Evolutionary conservation across 2,888 invertebrate species (phyloP).

Genomic region (Ophion slaviceki): DNA sequence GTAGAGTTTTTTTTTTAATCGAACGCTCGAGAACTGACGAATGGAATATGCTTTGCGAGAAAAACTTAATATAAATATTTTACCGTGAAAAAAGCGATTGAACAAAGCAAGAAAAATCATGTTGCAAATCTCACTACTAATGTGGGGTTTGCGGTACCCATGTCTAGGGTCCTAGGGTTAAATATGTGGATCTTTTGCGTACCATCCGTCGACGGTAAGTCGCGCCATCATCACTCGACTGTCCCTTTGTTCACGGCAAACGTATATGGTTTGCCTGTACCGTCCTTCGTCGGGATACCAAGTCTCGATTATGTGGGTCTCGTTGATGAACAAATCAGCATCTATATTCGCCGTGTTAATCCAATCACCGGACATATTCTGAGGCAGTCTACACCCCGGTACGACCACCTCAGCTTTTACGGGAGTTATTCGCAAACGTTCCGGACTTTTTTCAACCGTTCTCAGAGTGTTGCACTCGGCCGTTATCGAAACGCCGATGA

Average conservation of each 20-base stretch:
- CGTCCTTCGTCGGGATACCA: conserved; percentile 97
- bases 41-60: too few species aligned
- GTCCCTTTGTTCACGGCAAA: conserved; percentile 96
- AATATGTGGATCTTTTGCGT: conserved; percentile 65
- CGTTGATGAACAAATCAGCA: conserved; percentile 96
- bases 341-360: conserved; percentile 98
- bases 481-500: conserved; percentile 96
- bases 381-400: conserved; percentile 95
- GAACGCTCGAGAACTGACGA: too few species aligned
- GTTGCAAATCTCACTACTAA: too few species aligned
- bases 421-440: conserved; percentile 93
- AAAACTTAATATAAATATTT: too few species aligned
- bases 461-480: conserved; percentile 96
- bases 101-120: too few species aligned
- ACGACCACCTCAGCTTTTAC: conserved; percentile 95
- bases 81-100: too few species aligned
- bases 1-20: too few species aligned
- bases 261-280: conserved; percentile 94
- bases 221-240: conserved; percentile 97
- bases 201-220: conserved; percentile 97
- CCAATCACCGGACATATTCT: conserved; percentile 98
- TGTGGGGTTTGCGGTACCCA: too few species aligned
- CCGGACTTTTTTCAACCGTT: conserved; percentile 96
- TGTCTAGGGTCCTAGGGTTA: background rate
- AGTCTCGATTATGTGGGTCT: conserved; percentile 98